Base-by-base conservation (phyloP, 2,113 vertebrate genomes). In the Speoplatyrhinus poulsoni region DNA sequence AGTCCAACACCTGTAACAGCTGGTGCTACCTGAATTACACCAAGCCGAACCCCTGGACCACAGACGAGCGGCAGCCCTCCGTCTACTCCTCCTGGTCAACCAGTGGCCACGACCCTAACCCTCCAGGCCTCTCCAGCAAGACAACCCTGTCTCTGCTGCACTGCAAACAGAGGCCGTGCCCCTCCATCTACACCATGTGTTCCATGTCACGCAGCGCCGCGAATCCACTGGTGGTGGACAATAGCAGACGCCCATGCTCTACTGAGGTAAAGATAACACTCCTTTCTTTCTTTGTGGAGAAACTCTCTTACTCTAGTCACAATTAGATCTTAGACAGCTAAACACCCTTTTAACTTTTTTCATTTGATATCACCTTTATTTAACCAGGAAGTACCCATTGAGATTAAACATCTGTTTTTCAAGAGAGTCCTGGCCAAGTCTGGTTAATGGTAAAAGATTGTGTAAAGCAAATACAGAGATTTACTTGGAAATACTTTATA, bases 11-110 rank as follows among this genome's bases (percentile, higher is more conserved):
- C 88, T 95, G 94, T 91, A 94, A 95, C 87, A 98, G 95, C 93
- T 99, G 97, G 97, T 99, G 96, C 93, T 98, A 97, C 93, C 92
- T 98, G 81, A 97, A 98, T 91, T 96, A 98, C 90, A 89, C 94
- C 71, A 98, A 98, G 91, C 96, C 96, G 89, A 98, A 96, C 91
- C 96, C 94, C 46, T 93, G 89, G 68, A 85, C 93, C 87, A 93
- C 95, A 82, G 93, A 87, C 13, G 93, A 96, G 70, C 92, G 91
- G 70, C 92, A 92, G 82, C 93, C 94, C 78, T 98, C 96, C 12
- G 96, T 98, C 72, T 98, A 97, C 68, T 94, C 95, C 80, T 93
- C 95, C 74, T 97, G 96, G 96, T 95, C 93, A 80, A 92, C 95
- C 61, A 95, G 95, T 79, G 82, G 94, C 88, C 94, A 96, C 88